These are phyloP conservation scores for Leptinotarsa tumamoca DNA, from an alignment of 2,888 invertebrate species.

Conservation along the genomic window DNA sequence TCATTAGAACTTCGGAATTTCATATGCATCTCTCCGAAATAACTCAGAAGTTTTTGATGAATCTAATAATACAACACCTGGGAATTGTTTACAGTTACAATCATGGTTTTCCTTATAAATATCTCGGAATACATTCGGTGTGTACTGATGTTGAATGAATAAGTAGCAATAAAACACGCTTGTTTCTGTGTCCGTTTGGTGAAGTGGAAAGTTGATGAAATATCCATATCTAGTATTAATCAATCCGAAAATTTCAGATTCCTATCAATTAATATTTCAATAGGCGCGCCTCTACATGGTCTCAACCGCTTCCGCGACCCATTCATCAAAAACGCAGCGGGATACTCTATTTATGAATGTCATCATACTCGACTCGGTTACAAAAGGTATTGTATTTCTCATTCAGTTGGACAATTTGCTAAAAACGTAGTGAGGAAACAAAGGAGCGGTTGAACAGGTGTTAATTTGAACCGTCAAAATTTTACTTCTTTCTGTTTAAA, in stretches of 20 bases:
- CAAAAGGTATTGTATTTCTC: slow-evolving; percentile 7
- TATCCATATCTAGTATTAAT: slow-evolving; percentile 13
- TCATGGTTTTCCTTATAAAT: no score
- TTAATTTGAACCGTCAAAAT: slow-evolving; percentile 20
- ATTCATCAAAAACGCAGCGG: slow-evolving; percentile 26
- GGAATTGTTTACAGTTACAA: no score
- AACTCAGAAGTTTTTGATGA: no score
- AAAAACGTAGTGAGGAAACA: slow-evolving; percentile 8
- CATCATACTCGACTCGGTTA: slow-evolving; percentile 11
- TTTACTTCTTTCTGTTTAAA: slow-evolving; percentile 7
- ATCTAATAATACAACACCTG: no score
- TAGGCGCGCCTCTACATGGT: slow-evolving; percentile 7
- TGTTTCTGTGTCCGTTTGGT: background rate
- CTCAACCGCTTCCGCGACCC: slow-evolving; percentile 6
- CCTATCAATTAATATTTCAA: slow-evolving; percentile 20
- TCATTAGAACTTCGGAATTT: no score
- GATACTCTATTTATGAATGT: slow-evolving; percentile 12
- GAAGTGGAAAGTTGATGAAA: slow-evolving; percentile 21
- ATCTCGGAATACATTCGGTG: background rate
- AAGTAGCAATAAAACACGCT: slow-evolving; percentile 12
- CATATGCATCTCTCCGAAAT: no score
- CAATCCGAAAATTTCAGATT: slow-evolving; percentile 19
- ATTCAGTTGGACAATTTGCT: slow-evolving; percentile 21
- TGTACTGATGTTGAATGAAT: background rate
- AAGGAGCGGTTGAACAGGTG: slow-evolving; percentile 24